phyloP scores from a whole-genome alignment of 2,888 invertebrate species.

The Metellina segmentata region DNA sequence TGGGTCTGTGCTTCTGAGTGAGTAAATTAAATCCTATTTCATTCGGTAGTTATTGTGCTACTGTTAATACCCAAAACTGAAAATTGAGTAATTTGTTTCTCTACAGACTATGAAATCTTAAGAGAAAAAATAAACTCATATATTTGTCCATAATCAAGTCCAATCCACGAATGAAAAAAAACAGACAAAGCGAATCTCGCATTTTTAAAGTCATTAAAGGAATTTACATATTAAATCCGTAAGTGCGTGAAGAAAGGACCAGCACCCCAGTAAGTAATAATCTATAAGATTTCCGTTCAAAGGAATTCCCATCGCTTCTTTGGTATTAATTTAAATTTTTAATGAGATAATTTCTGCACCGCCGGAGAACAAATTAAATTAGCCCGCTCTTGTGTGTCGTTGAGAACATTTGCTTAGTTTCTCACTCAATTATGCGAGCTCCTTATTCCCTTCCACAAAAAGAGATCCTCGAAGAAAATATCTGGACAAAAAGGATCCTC shows the following conservation, averaged over 20 bases:
- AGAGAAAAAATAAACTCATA: not conserved
- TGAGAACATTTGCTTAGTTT: not conserved
- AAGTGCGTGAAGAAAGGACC: not conserved
- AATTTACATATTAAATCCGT: not conserved
- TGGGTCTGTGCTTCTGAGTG: too few relatives aligned
- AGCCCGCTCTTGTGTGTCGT: not conserved
- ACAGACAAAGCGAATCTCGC: not conserved
- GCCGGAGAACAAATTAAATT: not conserved
- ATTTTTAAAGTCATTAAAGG: not conserved
- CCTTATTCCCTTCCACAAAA: not conserved
- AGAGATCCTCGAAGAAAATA: not conserved
- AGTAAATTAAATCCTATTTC: too few relatives aligned
- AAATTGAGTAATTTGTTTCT: too few relatives aligned
- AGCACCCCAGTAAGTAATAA: not conserved
- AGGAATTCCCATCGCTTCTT: not conserved
- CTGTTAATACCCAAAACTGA: too few relatives aligned
- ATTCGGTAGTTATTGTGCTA: too few relatives aligned
- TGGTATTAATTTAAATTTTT: constrained; percentile 1
- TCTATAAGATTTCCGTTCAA: not conserved
- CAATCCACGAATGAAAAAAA: not conserved
- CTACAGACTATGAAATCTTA: not conserved
- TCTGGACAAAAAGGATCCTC: not conserved
- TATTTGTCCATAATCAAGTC: not conserved
- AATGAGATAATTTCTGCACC: constrained; percentile 1
- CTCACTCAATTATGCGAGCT: not conserved